These are phyloP conservation scores for Apis dorsata DNA, from an alignment of 1,140 invertebrate genomes.

Conservation along the genomic window DNA sequence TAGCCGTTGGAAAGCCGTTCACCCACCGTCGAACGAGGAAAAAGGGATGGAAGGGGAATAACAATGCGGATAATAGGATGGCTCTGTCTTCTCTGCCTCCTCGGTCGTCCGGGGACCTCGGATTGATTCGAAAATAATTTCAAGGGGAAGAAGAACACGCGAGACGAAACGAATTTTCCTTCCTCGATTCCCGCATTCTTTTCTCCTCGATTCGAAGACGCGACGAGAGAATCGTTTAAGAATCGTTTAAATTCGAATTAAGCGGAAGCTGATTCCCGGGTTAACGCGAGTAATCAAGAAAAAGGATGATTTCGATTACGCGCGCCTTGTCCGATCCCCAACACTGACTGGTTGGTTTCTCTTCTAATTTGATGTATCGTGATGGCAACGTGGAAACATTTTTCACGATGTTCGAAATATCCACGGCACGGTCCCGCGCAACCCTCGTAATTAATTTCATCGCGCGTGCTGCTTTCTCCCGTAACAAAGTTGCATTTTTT, in stretches of 20 bases:
- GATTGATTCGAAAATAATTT: conserved; percentile 63
- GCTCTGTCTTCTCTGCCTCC: conserved; percentile 15
- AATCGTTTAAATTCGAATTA: conserved; percentile 7
- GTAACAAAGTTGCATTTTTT: not conserved
- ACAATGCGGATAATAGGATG: conserved; percentile 56
- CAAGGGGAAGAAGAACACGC: not conserved
- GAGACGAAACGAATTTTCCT: conserved; percentile 4
- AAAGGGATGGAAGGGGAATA: conserved; percentile 30
- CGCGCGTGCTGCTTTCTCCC: too few species aligned
- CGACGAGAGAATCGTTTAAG: conserved; percentile 55
- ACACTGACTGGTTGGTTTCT: conserved; percentile 16
- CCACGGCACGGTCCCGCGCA: not conserved
- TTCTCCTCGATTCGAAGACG: not conserved
- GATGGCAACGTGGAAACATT: conserved; percentile 16
- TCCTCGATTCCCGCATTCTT: not conserved
- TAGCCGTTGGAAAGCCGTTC: not conserved
- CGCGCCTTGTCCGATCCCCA: conserved; percentile 14
- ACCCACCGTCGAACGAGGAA: not conserved
- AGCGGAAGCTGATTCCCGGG: conserved; percentile 36
- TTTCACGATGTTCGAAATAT: conserved; percentile 11
- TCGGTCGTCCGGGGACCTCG: conserved; percentile 3
- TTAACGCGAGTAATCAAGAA: conserved; percentile 53
- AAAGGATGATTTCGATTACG: conserved; percentile 54
- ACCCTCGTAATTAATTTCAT: conserved; percentile 18
- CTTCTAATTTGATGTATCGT: conserved; percentile 15